Evolutionary conservation across 2,888 invertebrate species (phyloP).

Genomic region (Tenthredo livida): DNA sequence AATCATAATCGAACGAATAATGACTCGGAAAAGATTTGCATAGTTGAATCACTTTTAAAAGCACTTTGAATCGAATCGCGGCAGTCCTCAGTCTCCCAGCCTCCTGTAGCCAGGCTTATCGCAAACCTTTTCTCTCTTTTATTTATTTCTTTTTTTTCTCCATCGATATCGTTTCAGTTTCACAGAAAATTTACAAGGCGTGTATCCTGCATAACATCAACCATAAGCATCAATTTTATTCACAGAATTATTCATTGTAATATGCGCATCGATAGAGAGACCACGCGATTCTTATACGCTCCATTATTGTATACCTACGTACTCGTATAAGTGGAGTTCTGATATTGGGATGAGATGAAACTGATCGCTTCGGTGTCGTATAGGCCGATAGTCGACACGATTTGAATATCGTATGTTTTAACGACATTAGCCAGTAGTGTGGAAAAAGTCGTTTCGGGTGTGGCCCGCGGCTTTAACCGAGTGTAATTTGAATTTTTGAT

Average conservation of each 20-base stretch:
- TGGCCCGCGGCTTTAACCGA: constrained; percentile 14
- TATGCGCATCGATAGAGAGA: too few relatives aligned
- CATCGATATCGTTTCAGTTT: background rate
- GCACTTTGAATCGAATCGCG: background rate
- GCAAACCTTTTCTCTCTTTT: background rate
- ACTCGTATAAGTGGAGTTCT: background rate
- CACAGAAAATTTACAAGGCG: background rate
- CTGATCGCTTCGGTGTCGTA: background rate
- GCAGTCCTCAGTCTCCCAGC: background rate
- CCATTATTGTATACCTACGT: too few relatives aligned
- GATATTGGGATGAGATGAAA: background rate
- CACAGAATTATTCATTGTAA: background rate
- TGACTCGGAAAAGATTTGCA: constrained; percentile 23
- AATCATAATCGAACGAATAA: constrained; percentile 42
- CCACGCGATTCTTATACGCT: too few relatives aligned
- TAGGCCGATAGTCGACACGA: background rate
- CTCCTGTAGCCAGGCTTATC: background rate
- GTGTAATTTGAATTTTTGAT: constrained; percentile 37
- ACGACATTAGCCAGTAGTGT: constrained; percentile 22
- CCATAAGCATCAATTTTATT: background rate
- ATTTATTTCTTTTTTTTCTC: background rate
- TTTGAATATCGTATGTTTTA: constrained; percentile 30
- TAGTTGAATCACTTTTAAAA: constrained; percentile 28
- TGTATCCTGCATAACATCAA: too few relatives aligned
- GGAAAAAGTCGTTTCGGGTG: constrained; percentile 40